Base-by-base conservation (phyloP, 1,140 invertebrate species). In the Sweltsa coloradensis region DNA sequence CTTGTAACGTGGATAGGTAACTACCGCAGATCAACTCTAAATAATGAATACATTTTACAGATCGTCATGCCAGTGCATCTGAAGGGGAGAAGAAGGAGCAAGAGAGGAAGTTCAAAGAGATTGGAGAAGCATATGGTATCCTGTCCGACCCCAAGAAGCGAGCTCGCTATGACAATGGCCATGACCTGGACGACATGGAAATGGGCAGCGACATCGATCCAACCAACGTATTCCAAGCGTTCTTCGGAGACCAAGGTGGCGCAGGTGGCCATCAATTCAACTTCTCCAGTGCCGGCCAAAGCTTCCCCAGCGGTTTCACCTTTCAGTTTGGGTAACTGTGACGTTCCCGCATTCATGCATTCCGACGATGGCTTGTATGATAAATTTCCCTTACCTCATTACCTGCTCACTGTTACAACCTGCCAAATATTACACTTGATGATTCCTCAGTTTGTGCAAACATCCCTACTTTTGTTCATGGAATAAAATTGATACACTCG, bases 31-130 rank as follows among this genome's bases (percentile, higher is more conserved):
- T 34, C 13, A 24, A 27, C 13, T 24, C 41, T 21, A 45, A 45
- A 36, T 29, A 18, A 45, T 11, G n/a, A 26, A 19, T 45, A 13
- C 18, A 39, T 47, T 46, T 16, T 48, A 25, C 55, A 83, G 91
- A 96, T 72, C 78, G 90, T 26, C 92, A 97, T 67, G 81, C 89
- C 9, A 83, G 80, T 68, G 90, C 89, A 22, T 76, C 83, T 2
- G 81, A 88, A 41, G 73, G 69, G 3, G 85, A 89, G 58, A 84
- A 87, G 47, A 85, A 85, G 55, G 86, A 91, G 57, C 89, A 96
- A 64, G 93, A 97, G 66, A 80, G 81, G 50, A 92, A 89, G 57
- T 99, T 99, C 66, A 98, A 99, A 67, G 94, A 97, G 66, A 76
- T 97, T 16, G 91, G 92, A 18, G 93, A 98, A 70, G 95, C 95